These are phyloP conservation scores for Tipula lateralis DNA, from an alignment of 2,888 invertebrate genomes.

Conservation along the genomic window DNA sequence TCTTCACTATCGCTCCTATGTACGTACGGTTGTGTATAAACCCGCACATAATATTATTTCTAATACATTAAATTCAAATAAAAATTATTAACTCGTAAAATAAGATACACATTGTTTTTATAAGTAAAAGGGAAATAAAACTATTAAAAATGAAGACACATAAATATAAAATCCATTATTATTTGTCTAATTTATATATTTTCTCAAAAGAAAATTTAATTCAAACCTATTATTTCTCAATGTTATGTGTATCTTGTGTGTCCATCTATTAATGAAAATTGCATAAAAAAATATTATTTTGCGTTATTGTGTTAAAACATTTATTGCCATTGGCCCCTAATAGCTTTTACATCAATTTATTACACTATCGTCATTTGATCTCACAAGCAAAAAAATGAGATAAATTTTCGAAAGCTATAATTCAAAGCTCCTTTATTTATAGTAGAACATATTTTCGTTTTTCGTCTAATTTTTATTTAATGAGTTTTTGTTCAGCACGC, in stretches of 20 bases:
- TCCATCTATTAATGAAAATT: background rate
- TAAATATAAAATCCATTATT: background rate
- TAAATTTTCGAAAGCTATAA: background rate
- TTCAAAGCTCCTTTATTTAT: background rate
- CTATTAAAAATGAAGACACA: conserved; percentile 3
- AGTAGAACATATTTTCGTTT: background rate
- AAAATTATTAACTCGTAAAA: background rate
- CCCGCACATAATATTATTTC: background rate
- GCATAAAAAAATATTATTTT: background rate
- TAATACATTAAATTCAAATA: background rate
- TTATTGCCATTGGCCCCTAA: background rate
- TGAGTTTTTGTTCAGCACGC: conserved; percentile 11
- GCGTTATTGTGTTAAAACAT: background rate
- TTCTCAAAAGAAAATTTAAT: background rate
- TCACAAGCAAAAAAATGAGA: background rate
- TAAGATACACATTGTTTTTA: background rate
- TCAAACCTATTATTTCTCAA: background rate
- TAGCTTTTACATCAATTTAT: conserved; percentile 6
- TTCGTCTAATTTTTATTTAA: background rate
- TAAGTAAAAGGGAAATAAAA: background rate
- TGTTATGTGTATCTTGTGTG: background rate
- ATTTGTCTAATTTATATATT: background rate
- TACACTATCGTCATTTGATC: background rate
- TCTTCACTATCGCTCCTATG: background rate
- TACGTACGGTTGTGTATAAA: background rate